These are phyloP conservation scores for Lutraria rhynchaena DNA, from an alignment of 1,140 invertebrate genomes.

Conservation along the genomic window DNA sequence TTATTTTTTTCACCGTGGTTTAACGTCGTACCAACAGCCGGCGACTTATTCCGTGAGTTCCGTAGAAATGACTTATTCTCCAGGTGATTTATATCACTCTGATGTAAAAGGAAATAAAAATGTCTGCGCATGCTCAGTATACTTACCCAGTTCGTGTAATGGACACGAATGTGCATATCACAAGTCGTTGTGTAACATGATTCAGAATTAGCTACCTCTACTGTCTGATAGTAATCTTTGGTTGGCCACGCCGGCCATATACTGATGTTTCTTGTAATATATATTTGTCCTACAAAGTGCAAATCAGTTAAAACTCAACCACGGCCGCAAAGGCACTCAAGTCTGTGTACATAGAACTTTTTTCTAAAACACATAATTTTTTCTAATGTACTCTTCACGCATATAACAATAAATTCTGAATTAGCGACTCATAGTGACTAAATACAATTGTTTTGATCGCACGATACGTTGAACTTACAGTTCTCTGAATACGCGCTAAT, in stretches of 20 bases:
- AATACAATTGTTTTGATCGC: too few species aligned
- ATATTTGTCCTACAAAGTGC: constrained; percentile 36
- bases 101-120: too few species aligned
- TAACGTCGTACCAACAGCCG: too few species aligned
- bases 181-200: constrained; percentile 44
- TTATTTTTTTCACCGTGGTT: too few species aligned
- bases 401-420: too few species aligned
- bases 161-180: not conserved
- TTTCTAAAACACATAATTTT: not conserved
- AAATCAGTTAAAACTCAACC: not conserved
- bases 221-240: constrained; percentile 9
- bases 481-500: too few species aligned
- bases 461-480: too few species aligned
- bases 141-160: constrained; percentile 44
- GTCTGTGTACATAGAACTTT: not conserved
- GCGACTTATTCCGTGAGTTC: too few species aligned
- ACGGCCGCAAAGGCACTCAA: not conserved
- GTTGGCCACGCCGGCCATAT: constrained; percentile 41
- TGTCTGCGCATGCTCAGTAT: not conserved
- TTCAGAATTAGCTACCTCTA: constrained; percentile 34
- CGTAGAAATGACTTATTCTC: too few species aligned
- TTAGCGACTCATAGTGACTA: too few species aligned
- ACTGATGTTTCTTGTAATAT: constrained; percentile 39
- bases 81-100: too few species aligned
- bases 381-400: too few species aligned